Evolutionary conservation across 2,888 invertebrate genomes (phyloP).

Genomic region (Drosophila hawaiiensis): DNA sequence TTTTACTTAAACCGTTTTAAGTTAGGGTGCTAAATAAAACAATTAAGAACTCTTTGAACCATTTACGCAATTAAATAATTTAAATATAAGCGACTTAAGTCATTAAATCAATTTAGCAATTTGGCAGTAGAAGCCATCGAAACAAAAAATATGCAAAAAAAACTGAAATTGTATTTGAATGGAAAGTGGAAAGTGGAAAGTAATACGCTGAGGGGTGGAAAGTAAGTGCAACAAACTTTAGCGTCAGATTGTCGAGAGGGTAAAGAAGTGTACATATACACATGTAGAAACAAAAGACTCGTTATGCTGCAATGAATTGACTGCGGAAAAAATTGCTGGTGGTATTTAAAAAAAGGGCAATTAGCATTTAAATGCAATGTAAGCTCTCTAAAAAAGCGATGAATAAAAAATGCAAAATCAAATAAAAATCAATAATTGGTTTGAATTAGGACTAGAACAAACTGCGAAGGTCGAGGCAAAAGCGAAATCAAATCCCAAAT

Average conservation of each 20-base stretch:
- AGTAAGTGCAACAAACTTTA: conserved; percentile 15
- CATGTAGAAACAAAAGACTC: conserved; percentile 12
- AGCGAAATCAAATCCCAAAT: conserved; percentile 47
- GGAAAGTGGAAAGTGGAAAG: conserved; percentile 45
- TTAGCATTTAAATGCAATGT: conserved; percentile 27
- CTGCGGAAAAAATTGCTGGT: conserved; percentile 13
- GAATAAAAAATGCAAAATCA: neutral
- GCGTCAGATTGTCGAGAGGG: neutral
- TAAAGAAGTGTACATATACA: neutral
- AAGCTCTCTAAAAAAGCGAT: conserved; percentile 6
- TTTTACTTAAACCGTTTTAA: neutral
- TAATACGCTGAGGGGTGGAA: neutral
- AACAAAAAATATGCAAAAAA: conserved; percentile 6
- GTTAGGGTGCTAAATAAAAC: neutral
- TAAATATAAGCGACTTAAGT: conserved; percentile 52
- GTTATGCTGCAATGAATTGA: conserved; percentile 38
- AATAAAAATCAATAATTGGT: conserved; percentile 25
- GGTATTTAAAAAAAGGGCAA: conserved; percentile 19
- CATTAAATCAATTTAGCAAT: conserved; percentile 66
- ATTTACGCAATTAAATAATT: conserved; percentile 61
- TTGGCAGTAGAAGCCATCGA: conserved; percentile 17
- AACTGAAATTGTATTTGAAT: conserved; percentile 22
- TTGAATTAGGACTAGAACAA: neutral
- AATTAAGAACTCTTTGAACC: conserved; percentile 12
- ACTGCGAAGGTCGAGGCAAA: conserved; percentile 23